phyloP scores from a whole-genome alignment of 2,113 vertebrate species.

The Trematomus loennbergii region DNA sequence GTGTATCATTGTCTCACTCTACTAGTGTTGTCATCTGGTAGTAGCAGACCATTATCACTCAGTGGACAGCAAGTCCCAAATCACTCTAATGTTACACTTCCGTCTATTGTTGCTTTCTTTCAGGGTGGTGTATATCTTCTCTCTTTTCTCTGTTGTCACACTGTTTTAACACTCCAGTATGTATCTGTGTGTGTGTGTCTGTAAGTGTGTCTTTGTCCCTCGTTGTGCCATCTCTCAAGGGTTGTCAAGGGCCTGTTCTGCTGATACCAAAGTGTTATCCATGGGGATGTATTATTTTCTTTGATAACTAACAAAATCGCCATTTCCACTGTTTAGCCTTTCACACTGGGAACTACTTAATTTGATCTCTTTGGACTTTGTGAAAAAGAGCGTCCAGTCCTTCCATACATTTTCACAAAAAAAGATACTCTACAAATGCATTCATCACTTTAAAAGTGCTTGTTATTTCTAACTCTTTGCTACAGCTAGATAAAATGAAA shows the following conservation, averaged over 20 bases:
- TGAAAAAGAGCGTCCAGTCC: slow-evolving; percentile 36
- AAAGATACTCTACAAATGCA: slow-evolving; percentile 9
- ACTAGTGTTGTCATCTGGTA: slow-evolving; percentile 50
- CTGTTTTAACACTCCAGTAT: neutral
- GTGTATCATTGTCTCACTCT: slow-evolving; percentile 35
- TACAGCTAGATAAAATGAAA: slow-evolving; percentile 12
- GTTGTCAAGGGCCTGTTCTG: slow-evolving; percentile 1
- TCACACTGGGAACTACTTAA: slow-evolving; percentile 19
- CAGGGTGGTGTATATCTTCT: slow-evolving; percentile 23
- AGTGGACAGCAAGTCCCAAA: slow-evolving; percentile 50
- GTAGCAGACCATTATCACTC: slow-evolving; percentile 46
- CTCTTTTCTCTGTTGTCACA: slow-evolving; percentile 15
- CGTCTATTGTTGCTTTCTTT: slow-evolving; percentile 21
- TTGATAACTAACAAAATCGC: slow-evolving; percentile 28
- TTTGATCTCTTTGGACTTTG: slow-evolving; percentile 23
- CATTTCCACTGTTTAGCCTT: slow-evolving; percentile 15
- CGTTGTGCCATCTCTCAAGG: slow-evolving; percentile 4
- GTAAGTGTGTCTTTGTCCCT: neutral
- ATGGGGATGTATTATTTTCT: slow-evolving; percentile 21
- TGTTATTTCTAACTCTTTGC: slow-evolving; percentile 33
- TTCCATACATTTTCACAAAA: neutral
- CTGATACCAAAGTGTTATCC: slow-evolving; percentile 11
- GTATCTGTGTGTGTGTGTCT: neutral
- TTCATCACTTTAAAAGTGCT: slow-evolving; percentile 47
- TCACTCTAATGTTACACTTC: slow-evolving; percentile 39